Conservation (phyloP, 2,888 invertebrate genomes). For the Ypsolopha scabrella region DNA sequence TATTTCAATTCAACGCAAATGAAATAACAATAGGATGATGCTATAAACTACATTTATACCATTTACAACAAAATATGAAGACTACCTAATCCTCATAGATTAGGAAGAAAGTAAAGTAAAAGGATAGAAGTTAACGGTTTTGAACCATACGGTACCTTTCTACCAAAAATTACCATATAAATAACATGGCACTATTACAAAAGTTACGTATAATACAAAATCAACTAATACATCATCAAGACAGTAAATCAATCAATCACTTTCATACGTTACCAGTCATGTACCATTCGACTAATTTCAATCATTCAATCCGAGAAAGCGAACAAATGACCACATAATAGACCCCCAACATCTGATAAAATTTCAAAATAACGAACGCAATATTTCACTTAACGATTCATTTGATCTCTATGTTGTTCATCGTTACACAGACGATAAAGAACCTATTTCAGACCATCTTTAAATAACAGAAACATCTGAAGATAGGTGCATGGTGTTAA, state of each 20-base stretch:
- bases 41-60: no score
- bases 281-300: constrained; percentile 18
- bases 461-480: no score
- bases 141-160: neutral
- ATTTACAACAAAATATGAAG: no score
- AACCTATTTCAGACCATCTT: no score
- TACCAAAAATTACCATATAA: neutral
- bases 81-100: no score
- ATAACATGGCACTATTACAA: neutral
- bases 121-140: no score
- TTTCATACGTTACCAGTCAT: constrained; percentile 21
- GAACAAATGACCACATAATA: constrained; percentile 1
- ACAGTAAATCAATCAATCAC: constrained; percentile 36
- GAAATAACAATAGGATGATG: no score
- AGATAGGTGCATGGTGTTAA: no score
- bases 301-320: constrained; percentile 34
- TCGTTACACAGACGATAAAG: no score
- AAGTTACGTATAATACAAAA: no score
- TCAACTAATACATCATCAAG: constrained; percentile 8
- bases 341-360: neutral
- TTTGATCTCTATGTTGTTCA: neutral
- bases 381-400: neutral
- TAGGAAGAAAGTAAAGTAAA: no score
- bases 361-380: neutral
- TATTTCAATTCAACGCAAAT: no score